These are phyloP conservation scores for Drosophila anceps DNA, from an alignment of 2,888 invertebrate genomes.

Conservation along the genomic window DNA sequence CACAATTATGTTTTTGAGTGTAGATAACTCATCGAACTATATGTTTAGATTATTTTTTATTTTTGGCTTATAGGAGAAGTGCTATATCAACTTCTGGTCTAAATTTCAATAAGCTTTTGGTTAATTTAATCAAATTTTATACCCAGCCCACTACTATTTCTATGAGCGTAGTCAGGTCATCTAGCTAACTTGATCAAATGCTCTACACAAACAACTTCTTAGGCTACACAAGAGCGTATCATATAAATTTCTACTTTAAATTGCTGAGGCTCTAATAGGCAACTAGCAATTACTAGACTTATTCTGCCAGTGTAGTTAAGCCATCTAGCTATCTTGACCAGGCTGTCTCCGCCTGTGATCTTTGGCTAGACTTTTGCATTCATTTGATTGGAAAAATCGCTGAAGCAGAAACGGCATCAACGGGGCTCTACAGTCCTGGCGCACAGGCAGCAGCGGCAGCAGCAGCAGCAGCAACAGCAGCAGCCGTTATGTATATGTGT, in stretches of 20 bases:
- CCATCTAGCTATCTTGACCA: slow-evolving; percentile 42
- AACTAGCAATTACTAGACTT: not conserved
- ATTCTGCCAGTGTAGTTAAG: slow-evolving; percentile 28
- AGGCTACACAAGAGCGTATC: no score
- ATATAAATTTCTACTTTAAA: not conserved
- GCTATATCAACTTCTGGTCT: no score
- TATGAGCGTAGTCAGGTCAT: not conserved
- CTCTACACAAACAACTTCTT: not conserved
- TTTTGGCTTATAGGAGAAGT: no score
- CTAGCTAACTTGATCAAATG: not conserved
- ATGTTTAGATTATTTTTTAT: no score
- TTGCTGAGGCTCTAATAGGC: no score
- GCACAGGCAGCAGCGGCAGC: not conserved
- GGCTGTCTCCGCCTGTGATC: slow-evolving; percentile 56
- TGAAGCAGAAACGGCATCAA: slow-evolving; percentile 73
- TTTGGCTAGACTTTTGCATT: slow-evolving; percentile 67
- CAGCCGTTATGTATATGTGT: slow-evolving; percentile 12
- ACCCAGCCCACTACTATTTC: not conserved
- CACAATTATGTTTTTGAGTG: not conserved
- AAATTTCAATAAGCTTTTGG: no score
- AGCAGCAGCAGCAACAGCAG: slow-evolving; percentile 1
- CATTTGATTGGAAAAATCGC: slow-evolving; percentile 83
- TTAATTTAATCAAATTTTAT: not conserved
- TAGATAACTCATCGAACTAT: not conserved
- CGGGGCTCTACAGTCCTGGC: slow-evolving; percentile 42